A percentile compares a stretch with the other conserved stretches of the same genome.
These are phyloP conservation scores for Squalus acanthias DNA, from an alignment of 2,797 vertebrate species.

Conservation along the genomic window DNA sequence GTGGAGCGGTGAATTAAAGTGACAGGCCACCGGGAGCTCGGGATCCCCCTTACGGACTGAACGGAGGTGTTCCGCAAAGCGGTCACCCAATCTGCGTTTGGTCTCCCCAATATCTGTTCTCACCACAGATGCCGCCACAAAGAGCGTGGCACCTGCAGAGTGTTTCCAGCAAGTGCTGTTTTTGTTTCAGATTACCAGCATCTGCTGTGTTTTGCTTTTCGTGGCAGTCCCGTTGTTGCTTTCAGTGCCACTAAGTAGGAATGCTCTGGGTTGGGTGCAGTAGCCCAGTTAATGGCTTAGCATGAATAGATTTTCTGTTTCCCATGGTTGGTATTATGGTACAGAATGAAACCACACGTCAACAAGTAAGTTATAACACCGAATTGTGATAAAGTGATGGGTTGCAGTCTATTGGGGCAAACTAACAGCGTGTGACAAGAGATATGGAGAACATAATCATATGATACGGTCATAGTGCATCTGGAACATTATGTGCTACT, in stretches of 20 bases:
- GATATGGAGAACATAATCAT: not conserved
- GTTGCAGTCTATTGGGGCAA: not conserved
- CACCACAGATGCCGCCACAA: not conserved
- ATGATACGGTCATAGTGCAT: not conserved
- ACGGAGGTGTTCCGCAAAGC: too few relatives aligned
- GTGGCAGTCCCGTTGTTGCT: not conserved
- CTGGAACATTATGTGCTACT: not conserved
- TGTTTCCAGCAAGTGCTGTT: not conserved
- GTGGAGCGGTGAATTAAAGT: too few relatives aligned
- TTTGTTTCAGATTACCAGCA: not conserved
- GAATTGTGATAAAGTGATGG: not conserved
- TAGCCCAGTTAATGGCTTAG: not conserved
- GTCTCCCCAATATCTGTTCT: too few relatives aligned
- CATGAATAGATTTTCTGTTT: conserved; percentile 7
- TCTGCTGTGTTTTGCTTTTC: not conserved
- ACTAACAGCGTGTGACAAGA: conserved; percentile 15
- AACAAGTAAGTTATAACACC: not conserved
- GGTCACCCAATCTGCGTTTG: too few relatives aligned
- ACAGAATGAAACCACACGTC: not conserved
- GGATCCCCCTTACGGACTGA: too few relatives aligned
- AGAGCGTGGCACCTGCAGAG: too few relatives aligned
- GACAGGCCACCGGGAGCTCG: too few relatives aligned
- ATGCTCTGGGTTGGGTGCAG: not conserved
- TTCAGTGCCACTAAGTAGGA: not conserved
- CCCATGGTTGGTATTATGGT: not conserved